phyloP scores from a whole-genome alignment of 1,140 invertebrate genomes.

The Hyles vespertilio region DNA sequence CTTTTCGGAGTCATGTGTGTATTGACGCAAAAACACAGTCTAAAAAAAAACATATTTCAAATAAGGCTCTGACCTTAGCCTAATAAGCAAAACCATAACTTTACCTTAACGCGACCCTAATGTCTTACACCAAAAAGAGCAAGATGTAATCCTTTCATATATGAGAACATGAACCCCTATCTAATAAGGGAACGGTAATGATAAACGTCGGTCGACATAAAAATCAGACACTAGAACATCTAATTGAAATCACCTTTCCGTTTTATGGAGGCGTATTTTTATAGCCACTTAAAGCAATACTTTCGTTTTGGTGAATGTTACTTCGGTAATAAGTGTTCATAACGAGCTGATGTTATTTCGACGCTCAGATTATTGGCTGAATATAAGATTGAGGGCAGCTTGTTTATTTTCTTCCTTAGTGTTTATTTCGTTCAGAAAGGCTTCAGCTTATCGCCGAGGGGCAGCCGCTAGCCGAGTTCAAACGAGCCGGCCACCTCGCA shows the following conservation, averaged over 20 bases:
- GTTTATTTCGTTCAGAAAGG: conserved; percentile 41
- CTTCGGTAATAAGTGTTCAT: conserved; percentile 32
- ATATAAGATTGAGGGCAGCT: conserved; percentile 46
- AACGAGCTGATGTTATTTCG: conserved; percentile 35
- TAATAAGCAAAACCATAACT: no score
- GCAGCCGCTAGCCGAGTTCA: conserved; percentile 63
- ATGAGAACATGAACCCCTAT: no score
- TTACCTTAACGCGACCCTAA: no score
- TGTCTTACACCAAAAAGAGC: no score
- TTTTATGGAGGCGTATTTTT: conserved; percentile 27
- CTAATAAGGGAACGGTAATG: not conserved
- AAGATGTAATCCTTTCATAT: no score
- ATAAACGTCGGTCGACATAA: conserved; percentile 1
- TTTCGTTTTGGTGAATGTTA: conserved; percentile 33
- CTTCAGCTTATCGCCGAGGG: conserved; percentile 62
- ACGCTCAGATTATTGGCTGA: conserved; percentile 45
- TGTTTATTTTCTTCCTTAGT: conserved; percentile 69
- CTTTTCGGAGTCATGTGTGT: no score
- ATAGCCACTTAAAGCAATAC: conserved; percentile 32
- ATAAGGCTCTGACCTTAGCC: no score
- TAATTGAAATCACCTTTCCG: conserved; percentile 21
- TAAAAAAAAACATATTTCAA: no score
- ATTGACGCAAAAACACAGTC: no score
- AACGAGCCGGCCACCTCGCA: conserved; percentile 51
- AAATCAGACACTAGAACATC: conserved; percentile 19